Evolutionary conservation across 2,113 vertebrate species (phyloP).

Genomic region (Crotophaga sulcirostris): DNA sequence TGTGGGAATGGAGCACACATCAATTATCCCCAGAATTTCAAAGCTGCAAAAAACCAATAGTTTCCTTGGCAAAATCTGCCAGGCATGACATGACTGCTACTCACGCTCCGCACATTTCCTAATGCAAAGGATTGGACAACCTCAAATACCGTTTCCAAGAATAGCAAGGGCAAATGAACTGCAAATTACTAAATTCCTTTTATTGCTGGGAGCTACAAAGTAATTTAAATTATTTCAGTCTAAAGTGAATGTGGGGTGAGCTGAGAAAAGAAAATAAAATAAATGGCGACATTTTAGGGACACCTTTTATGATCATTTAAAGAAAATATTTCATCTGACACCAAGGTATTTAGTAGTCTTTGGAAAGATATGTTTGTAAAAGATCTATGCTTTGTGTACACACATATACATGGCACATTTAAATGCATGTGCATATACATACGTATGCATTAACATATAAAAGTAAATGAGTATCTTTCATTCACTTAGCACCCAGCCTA

Average conservation of each 20-base stretch:
- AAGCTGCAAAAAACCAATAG: conserved; percentile 41
- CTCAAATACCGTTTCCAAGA: conserved; percentile 51
- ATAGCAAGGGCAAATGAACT: conserved; percentile 46
- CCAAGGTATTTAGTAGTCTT: not conserved
- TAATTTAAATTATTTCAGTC: conserved; percentile 61
- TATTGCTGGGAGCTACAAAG: conserved; percentile 59
- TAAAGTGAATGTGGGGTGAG: conserved; percentile 40
- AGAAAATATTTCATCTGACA: conserved; percentile 42
- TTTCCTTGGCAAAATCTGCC: conserved; percentile 61
- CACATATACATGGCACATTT: not conserved
- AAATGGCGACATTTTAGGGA: conserved; percentile 51
- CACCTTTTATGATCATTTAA: conserved; percentile 49
- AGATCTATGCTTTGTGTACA: not conserved
- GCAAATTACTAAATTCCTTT: conserved; percentile 68
- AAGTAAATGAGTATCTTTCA: not conserved
- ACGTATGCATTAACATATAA: not conserved
- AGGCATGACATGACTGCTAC: conserved; percentile 56
- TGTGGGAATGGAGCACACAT: conserved; percentile 26
- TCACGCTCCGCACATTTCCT: not conserved
- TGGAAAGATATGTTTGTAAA: not conserved
- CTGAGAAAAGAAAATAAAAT: conserved; percentile 62
- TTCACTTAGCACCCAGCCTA: not conserved
- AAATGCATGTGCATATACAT: not conserved
- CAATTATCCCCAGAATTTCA: conserved; percentile 56
- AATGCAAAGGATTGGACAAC: conserved; percentile 23